Conservation (phyloP, 1,140 invertebrate species). For the Monomorium pharaonis region DNA sequence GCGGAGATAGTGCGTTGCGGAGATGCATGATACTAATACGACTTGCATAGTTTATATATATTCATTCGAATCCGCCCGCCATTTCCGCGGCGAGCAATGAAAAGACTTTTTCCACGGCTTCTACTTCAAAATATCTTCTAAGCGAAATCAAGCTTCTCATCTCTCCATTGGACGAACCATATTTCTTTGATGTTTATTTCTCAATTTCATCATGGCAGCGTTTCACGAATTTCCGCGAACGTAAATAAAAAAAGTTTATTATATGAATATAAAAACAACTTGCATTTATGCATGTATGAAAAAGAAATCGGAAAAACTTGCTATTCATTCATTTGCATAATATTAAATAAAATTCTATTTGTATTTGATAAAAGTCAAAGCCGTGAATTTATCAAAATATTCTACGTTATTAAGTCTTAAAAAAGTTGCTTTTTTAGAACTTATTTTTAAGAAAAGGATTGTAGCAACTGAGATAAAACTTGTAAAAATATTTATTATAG, state of each 20-base stretch:
- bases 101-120: slow-evolving; percentile 1
- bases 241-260: neutral
- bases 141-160: slow-evolving; percentile 10
- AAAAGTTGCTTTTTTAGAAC: no score
- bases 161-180: neutral
- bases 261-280: neutral
- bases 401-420: no score
- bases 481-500: no score
- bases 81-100: neutral
- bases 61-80: neutral
- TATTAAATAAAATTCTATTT: neutral
- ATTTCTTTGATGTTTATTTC: neutral
- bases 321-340: neutral
- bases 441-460: no score
- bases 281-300: neutral
- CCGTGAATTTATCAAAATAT: neutral
- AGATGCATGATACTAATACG: slow-evolving; percentile 41
- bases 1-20: neutral
- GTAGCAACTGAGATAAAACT: no score
- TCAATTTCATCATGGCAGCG: neutral
- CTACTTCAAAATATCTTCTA: slow-evolving; percentile 18
- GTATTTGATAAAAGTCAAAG: neutral
- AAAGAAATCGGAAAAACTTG: neutral
- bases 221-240: neutral
- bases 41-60: slow-evolving; percentile 21